phyloP scores from a whole-genome alignment of 2,888 invertebrate species.

The Cosmopolites sordidus region DNA sequence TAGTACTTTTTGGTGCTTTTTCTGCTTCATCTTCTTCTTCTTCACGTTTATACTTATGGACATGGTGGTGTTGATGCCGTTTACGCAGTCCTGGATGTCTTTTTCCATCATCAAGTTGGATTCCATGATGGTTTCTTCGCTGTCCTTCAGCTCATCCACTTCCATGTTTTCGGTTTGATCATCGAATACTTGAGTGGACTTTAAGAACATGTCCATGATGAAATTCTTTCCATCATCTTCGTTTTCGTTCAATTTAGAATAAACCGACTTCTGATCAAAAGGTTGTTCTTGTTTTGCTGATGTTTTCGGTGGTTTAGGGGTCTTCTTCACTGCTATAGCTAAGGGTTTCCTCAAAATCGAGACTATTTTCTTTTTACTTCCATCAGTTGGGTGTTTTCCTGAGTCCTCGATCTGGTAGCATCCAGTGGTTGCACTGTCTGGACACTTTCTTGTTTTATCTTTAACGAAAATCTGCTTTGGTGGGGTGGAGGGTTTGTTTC shows the following conservation, averaged over 20 bases:
- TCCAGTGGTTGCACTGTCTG: slow-evolving; percentile 4
- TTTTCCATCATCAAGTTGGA: slow-evolving; percentile 33
- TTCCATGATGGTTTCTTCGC: slow-evolving; percentile 33
- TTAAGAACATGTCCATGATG: slow-evolving; percentile 45
- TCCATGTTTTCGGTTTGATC: background rate
- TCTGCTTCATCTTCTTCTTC: slow-evolving; percentile 26
- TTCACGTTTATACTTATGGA: slow-evolving; percentile 34
- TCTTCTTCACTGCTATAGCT: slow-evolving; percentile 20
- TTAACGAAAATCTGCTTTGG: background rate
- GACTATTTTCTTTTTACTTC: slow-evolving; percentile 3
- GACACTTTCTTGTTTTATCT: slow-evolving; percentile 10
- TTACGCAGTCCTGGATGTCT: slow-evolving; percentile 25
- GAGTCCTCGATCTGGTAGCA: slow-evolving; percentile 19
- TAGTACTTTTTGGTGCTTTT: slow-evolving; percentile 2
- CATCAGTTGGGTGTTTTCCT: background rate
- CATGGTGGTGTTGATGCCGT: slow-evolving; percentile 33
- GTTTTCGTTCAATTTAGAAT: slow-evolving; percentile 32
- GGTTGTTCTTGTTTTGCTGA: background rate
- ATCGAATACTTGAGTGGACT: slow-evolving; percentile 37
- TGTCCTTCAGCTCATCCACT: background rate
- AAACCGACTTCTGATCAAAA: slow-evolving; percentile 18
- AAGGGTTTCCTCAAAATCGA: slow-evolving; percentile 30
- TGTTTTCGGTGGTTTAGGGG: background rate
- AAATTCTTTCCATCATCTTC: slow-evolving; percentile 41
- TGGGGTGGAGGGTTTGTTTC: too few species aligned